phyloP scores from a whole-genome alignment of 2,888 invertebrate species.

The Hyppa rectilinea region DNA sequence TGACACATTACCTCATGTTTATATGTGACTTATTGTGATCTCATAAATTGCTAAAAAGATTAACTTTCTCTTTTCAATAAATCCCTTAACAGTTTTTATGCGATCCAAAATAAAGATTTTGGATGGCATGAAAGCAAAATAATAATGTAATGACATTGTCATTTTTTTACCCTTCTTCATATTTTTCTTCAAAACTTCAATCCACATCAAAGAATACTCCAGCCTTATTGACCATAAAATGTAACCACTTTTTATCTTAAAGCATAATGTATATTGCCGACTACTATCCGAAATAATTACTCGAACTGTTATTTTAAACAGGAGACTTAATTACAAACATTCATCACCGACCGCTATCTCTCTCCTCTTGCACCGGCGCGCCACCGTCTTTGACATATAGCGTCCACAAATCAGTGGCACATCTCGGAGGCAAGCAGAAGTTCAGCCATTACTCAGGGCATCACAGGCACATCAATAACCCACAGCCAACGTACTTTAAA shows the following conservation, averaged over 20 bases:
- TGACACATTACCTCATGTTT: too few relatives aligned
- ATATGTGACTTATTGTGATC: too few relatives aligned
- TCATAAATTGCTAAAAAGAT: background rate
- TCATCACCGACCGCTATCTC: background rate
- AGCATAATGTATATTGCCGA: background rate
- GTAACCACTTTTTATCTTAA: background rate
- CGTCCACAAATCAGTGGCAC: slow-evolving; percentile 74
- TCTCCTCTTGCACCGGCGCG: slow-evolving; percentile 38
- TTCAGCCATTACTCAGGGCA: slow-evolving; percentile 60
- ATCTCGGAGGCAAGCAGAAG: slow-evolving; percentile 61
- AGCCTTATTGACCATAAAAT: background rate
- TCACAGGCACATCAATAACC: slow-evolving; percentile 55
- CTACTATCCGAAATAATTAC: background rate
- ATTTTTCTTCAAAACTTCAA: background rate
- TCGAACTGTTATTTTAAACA: background rate
- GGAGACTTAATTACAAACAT: background rate
- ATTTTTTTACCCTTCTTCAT: background rate
- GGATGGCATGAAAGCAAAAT: too few relatives aligned
- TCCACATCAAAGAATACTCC: background rate
- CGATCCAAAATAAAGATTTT: too few relatives aligned
- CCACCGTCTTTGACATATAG: slow-evolving; percentile 71
- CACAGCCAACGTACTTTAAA: slow-evolving; percentile 43
- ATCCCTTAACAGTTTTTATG: background rate
- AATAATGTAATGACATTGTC: too few relatives aligned
- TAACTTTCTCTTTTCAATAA: background rate